These are phyloP conservation scores for Triops longicaudatus DNA, from an alignment of 1,140 invertebrate genomes.

Conservation along the genomic window DNA sequence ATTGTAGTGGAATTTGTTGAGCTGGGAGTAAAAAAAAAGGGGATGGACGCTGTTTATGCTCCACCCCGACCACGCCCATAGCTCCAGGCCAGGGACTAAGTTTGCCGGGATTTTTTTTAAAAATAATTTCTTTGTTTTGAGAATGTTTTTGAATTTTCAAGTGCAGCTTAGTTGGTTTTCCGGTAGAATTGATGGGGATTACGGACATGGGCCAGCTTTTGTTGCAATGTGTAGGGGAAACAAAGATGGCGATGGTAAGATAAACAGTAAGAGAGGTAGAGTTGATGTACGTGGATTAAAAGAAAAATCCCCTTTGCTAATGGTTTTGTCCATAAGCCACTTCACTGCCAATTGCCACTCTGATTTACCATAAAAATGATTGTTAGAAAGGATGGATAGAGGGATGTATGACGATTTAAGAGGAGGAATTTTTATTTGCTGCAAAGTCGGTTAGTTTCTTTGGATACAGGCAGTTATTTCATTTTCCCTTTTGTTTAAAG, in stretches of 20 bases:
- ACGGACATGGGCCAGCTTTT: not conserved
- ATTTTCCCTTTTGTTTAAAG: not conserved
- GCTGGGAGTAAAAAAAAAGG: not conserved
- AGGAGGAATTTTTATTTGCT: not conserved
- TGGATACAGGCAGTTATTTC: not conserved
- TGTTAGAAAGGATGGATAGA: not conserved
- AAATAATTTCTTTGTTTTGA: not conserved
- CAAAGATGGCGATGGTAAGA: not conserved
- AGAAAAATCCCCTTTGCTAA: not conserved
- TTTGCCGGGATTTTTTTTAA: not conserved
- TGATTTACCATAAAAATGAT: not conserved
- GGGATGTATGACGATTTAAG: not conserved
- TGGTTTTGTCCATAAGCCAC: conserved; percentile 14
- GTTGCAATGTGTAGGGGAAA: not conserved
- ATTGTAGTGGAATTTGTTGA: not conserved
- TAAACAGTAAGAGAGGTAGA: not conserved
- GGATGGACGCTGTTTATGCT: not conserved
- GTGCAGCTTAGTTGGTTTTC: not conserved
- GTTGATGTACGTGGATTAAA: not conserved
- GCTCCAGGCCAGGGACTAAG: no score
- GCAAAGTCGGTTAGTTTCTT: not conserved
- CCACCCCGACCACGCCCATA: not conserved
- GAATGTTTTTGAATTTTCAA: not conserved
- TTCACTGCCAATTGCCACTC: conserved; percentile 14
- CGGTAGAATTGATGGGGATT: not conserved